These are phyloP conservation scores for Tetrax tetrax DNA, from an alignment of 2,113 vertebrate genomes.

Conservation along the genomic window DNA sequence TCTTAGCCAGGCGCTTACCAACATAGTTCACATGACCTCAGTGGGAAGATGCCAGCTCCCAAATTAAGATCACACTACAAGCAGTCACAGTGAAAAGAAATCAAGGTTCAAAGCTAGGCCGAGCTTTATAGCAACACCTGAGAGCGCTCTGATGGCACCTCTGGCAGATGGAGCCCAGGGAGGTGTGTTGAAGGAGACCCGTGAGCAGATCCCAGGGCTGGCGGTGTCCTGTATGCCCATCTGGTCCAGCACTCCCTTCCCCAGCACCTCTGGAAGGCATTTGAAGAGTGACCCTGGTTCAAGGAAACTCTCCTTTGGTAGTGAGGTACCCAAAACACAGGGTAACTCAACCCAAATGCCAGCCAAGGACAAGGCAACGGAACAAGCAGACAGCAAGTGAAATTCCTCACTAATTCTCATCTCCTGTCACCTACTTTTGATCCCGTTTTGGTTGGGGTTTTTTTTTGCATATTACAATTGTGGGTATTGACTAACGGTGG, in stretches of 20 bases:
- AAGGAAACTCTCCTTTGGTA: not conserved
- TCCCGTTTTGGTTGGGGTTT: not conserved
- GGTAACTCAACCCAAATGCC: not conserved
- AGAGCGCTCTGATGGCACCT: not conserved
- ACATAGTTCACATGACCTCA: not conserved
- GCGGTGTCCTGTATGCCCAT: fast-evolving
- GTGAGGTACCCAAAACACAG: not conserved
- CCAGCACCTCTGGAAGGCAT: not conserved
- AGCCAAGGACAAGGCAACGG: not conserved
- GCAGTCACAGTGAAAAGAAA: not conserved
- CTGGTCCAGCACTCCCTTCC: not conserved
- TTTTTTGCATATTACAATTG: not conserved
- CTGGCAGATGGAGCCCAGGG: not conserved
- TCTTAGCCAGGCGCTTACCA: not conserved
- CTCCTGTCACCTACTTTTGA: not conserved
- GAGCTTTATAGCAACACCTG: not conserved
- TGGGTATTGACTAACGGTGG: fast-evolving
- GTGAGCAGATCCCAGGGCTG: not conserved
- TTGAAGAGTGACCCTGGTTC: not conserved
- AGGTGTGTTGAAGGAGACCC: not conserved
- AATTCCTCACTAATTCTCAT: not conserved
- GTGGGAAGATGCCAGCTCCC: not conserved
- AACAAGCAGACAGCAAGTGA: not conserved
- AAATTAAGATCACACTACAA: not conserved
- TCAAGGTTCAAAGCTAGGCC: not conserved